Evolutionary conservation across 2,797 vertebrate species (phyloP).

Genomic region (Adelosebastes latens): DNA sequence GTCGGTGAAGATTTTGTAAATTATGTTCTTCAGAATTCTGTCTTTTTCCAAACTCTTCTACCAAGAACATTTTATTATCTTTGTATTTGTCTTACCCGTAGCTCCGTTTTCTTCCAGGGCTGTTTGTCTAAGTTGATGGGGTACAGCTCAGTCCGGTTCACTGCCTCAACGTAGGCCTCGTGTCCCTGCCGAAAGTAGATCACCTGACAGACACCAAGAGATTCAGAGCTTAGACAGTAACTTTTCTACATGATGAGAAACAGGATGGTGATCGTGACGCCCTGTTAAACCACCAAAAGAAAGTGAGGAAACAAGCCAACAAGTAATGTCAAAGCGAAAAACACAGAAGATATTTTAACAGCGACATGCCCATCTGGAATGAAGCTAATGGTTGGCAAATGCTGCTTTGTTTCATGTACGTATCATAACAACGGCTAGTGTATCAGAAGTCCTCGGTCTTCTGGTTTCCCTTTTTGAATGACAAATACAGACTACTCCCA

Average conservation of each 20-base stretch:
- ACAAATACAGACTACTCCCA: no score
- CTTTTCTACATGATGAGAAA: neutral
- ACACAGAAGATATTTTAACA: no score
- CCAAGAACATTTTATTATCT: neutral
- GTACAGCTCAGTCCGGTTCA: constrained; percentile 89
- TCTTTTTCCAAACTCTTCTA: neutral
- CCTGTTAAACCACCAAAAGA: neutral
- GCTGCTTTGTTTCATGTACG: no score
- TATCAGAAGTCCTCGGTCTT: no score
- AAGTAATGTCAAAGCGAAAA: no score
- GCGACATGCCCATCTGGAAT: no score
- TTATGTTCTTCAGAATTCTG: neutral
- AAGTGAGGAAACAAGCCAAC: no score
- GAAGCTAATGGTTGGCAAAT: no score
- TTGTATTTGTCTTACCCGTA: constrained; percentile 86
- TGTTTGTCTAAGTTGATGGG: constrained; percentile 92
- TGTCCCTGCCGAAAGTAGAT: constrained; percentile 99
- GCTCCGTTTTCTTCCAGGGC: constrained; percentile 94
- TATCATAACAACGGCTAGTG: no score
- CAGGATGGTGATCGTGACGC: neutral
- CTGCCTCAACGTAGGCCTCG: constrained; percentile 95
- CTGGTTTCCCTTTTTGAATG: no score
- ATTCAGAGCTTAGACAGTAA: neutral
- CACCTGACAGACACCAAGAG: constrained; percentile 81
- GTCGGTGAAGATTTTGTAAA: neutral